Base-by-base conservation (phyloP, 1,140 invertebrate genomes). In the Zaprionus gabonicus region DNA sequence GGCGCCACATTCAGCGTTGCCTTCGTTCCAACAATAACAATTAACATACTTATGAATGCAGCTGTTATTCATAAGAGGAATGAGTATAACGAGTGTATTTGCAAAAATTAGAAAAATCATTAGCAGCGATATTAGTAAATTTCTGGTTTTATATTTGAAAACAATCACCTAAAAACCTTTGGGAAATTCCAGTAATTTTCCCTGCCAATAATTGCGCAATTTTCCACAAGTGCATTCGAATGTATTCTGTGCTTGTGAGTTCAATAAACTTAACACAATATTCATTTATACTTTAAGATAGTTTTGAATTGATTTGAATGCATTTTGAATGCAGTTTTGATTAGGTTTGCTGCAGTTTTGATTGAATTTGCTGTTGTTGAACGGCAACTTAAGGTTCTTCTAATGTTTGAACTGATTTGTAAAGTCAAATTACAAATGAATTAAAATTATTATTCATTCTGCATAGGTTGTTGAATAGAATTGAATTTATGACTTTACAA, bases 1-100 rank as follows among this genome's bases (percentile, higher is more conserved):
- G 68, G 67, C 73, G 73, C 73, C 68, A 58, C 67, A 53, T 65
- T 28, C 55, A 64, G 34, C 69, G 31, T 56, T 23, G 28, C 25
- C 23, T 55, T 38, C 9, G 10, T 1, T 23, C n/a, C 41, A 17
- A 34, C 34, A 31, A 38, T 44, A 36, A 17, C 58, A 64, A 75
- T 75, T 70, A 75, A 58, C 65, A 55, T 69, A 53, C 23, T 46
- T 41, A 20, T 17, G 44, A 68, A 68, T 41, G 55, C 70, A 66
- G 70, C 20, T 55, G 64, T 28, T 41, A 68, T 46, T 46, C 41
- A 73, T 41, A 66, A 15, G 5, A 25, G n/a, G 1, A 17, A 41
- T 66, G 51, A 55, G 51, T 55, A 3, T 17, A 10, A 31, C 34
- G 20, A 58, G 34, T 51, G 20, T 51, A 51, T 51, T 55, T 56